Evolutionary conservation across 1,140 invertebrate species (phyloP), one percentile per base, ranked within the genome.

Genomic region (Littorina saxatilis): DNA sequence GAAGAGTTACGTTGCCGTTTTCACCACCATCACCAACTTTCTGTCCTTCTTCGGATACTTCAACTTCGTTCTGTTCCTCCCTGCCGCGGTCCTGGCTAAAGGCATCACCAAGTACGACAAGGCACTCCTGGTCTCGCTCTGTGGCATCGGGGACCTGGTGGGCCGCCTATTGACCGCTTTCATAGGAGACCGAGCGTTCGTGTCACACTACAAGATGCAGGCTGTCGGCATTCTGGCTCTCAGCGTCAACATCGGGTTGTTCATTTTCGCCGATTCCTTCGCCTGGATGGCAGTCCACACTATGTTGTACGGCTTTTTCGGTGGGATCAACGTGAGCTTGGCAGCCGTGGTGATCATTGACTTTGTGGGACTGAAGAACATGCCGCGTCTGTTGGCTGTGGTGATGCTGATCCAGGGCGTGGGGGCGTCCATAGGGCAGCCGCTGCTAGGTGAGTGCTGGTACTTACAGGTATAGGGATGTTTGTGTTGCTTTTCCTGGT

Each of bases 31-130:
- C 9, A 76, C 87, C 1, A 87, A 82, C 29, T 90, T 91, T 81
- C 52, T 91, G 0, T 80, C 83, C 23, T 90, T 90, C 81, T 87
- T 90, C 58, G 88, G 90, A 27, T 86, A 88, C 84, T 90, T 90
- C 70, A 91, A 89, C 79, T 88, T 88, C 66, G 84, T 91, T 47
- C 66, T 91, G 27, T 90, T 91, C 70, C 82, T 91, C 79, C 90
- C 90, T 15, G 35, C 80, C 13, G 81, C 83, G 50, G 84, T 82
- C 15, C 1, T 39, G 4, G 55, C 66, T 27, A 79, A 83, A 27
- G 87, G 85, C 20, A 82, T 88, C 17, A 63, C 35, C 1, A 81
- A 83, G 13, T 89, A 85, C 79, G 83, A 89, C 17, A 88, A 82
- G 55, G 88, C 90, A 0, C 79, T 84, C 37, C 77, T 91, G 13